A percentile compares a stretch with the other conserved stretches of the same genome.
Conservation (phyloP, 2,113 vertebrate genomes). For the Nesoenas mayeri region DNA sequence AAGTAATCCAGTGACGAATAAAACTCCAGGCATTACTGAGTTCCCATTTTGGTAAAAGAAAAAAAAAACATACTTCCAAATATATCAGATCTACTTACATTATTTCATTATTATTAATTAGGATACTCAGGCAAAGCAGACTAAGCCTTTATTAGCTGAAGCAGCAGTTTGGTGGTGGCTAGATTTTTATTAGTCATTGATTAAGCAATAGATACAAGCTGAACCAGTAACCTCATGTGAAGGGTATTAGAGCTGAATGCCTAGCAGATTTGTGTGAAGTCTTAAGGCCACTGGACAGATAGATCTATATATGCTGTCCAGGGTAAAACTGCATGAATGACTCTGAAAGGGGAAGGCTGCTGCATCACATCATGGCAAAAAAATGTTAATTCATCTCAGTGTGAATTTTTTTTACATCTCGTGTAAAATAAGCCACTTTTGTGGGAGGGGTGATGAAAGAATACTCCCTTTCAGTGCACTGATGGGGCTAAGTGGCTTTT, state of each 20-base stretch:
- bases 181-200: constrained; percentile 72
- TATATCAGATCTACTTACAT: constrained; percentile 55
- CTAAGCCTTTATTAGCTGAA: constrained; percentile 65
- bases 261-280: constrained; percentile 45
- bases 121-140: constrained; percentile 42
- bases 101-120: constrained; percentile 62
- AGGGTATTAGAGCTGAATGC: constrained; percentile 25
- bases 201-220: constrained; percentile 70
- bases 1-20: constrained; percentile 59
- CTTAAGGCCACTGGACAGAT: background rate
- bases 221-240: constrained; percentile 31
- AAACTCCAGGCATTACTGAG: constrained; percentile 42
- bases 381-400: background rate
- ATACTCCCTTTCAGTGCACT: background rate
- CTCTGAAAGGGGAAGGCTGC: constrained; percentile 16
- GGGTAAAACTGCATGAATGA: background rate
- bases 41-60: constrained; percentile 25
- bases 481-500: background rate
- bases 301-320: background rate
- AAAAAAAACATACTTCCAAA: background rate
- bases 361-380: background rate
- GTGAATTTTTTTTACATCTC: background rate
- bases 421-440: background rate
- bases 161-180: constrained; percentile 19
- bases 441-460: background rate